Evolutionary conservation across 2,888 invertebrate genomes (phyloP).

Genomic region (Pristionchus entomophagus): DNA sequence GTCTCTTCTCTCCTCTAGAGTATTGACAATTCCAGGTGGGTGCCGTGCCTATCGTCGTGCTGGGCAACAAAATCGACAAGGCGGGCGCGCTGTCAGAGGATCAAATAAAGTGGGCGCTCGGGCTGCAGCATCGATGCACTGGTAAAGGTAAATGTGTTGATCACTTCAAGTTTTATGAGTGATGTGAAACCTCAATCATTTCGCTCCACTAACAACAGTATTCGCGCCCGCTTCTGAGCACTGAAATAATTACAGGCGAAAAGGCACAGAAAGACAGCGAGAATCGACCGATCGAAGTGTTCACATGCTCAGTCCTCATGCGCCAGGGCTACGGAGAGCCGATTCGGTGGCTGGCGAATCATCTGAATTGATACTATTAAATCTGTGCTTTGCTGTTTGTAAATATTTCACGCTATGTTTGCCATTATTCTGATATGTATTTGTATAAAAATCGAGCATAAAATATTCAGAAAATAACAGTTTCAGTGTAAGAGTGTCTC

Average conservation of each 20-base stretch:
- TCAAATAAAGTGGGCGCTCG: slow-evolving; percentile 92
- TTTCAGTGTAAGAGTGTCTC: too few species aligned
- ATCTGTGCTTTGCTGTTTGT: too few species aligned
- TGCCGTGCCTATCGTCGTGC: slow-evolving; percentile 94
- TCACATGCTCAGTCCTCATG: slow-evolving; percentile 99
- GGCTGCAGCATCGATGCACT: slow-evolving; percentile 93
- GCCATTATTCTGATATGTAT: too few species aligned
- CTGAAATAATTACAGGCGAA: slow-evolving; percentile 94
- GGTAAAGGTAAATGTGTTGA: slow-evolving; percentile 83
- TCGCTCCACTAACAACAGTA: too few species aligned
- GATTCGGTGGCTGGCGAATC: slow-evolving; percentile 99
- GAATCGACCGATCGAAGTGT: slow-evolving; percentile 96
- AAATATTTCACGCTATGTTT: too few species aligned
- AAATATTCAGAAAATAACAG: too few species aligned
- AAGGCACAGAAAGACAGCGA: slow-evolving; percentile 90
- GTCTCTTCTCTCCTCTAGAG: slow-evolving; percentile 26
- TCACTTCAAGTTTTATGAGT: too few species aligned
- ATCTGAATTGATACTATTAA: slow-evolving; percentile 84
- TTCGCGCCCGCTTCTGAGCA: too few species aligned
- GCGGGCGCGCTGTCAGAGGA: slow-evolving; percentile 97
- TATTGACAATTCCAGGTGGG: slow-evolving; percentile 96
- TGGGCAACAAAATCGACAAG: slow-evolving; percentile 99
- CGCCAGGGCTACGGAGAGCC: slow-evolving; percentile 99
- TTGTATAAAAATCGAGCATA: too few species aligned
- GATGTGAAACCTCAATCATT: too few species aligned